Base-by-base conservation (phyloP, 2,888 invertebrate species). In the Phyllotreta striolata region DNA sequence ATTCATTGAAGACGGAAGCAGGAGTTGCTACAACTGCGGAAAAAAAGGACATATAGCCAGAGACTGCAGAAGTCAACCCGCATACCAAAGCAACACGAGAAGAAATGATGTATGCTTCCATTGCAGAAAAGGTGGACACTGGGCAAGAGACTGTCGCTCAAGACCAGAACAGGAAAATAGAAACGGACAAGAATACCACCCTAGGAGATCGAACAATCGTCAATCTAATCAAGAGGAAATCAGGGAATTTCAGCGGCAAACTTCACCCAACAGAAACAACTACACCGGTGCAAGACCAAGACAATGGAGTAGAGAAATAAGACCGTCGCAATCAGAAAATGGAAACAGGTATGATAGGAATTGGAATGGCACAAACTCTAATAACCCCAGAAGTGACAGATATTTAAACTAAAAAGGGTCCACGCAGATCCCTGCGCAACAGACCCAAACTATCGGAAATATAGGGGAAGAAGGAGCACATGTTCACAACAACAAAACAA, bases 41-140 rank as follows among this genome's bases (percentile, higher is more conserved):
- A 14, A 37, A 44, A 35, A 34, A 44, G 56, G 56, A 3, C 56
- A 56, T 9, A 10, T 10, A n/a, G 13, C 44, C 43, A 43, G 40
- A 10, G 56, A 37, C 1, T 44, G 35, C 13, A 2, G 44, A 8
- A 14, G 38, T 9, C 1, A 13, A 39, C 7, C 38, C 1, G 10
- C 9, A 5, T 13, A 34, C 39, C 10, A 12, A 44, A 2, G 1
- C 2, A 14, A 7, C 44, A 44, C 14, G 1, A 12, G 14, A 44
- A 12, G 6, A 44, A 44, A 7, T 12, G 14, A n/a, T 44, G 44
- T 13, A 10, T 44, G 44, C 10, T 44, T 44, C 10, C 10, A 44
- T 44, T 44, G 44, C 12, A 13, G 9, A 3, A 44, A 44, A 44
- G 2, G 10, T 2, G 44, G n/a, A 44, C 8, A 44, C 12, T 44